Base-by-base conservation (phyloP, 2,888 invertebrate species). In the Amblyjoppa fuscipennis region DNA sequence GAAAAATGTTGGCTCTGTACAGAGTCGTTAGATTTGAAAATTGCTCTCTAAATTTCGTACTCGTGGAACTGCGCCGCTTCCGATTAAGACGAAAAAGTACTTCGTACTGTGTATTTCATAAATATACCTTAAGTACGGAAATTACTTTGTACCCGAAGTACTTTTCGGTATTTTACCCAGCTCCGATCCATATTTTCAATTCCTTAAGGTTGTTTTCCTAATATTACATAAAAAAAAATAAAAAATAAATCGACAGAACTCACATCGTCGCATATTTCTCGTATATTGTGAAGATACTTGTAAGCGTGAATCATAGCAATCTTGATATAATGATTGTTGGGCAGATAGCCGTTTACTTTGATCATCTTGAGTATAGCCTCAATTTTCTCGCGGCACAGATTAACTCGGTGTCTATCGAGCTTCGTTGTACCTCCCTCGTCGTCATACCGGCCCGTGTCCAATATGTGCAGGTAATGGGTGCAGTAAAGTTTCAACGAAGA, bases 201-300 rank as follows among this genome's bases (percentile, higher is more conserved):
- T 6, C 9, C 20, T 56, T 13, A 28, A 59, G 20, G 13, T 59
- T 59, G 20, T 28, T 11, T 59, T 9, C 7, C 53, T 20, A n/a
- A 53, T 5, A 5, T 16, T 49, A 49, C 13, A 7, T 34, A 5
- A 5, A 34, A 6, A 7, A 34, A 34, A 7, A 31, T 2, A 31
- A 1, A 31, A 1, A 34, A 34, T 34, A 34, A n/a, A 59, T 28
- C 28, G 66, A 75, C 25, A 59, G 25, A 71, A 92, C 93, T 93
- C 89, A 95, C 95, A 88, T 96, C 95, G 81, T 94, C 94, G 59
- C 93, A 90, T 6, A 95, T 91, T 20, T 92, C 91, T 64, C 92
- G 92, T 11, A 96, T 90, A 87, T 93, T 94, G 70, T 91, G 89
- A 34, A 95, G 91, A 89, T 95, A 95, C 74, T 94, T 93, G 78